These are phyloP conservation scores for Junonia oenone DNA, from an alignment of 2,888 invertebrate species.

Conservation along the genomic window DNA sequence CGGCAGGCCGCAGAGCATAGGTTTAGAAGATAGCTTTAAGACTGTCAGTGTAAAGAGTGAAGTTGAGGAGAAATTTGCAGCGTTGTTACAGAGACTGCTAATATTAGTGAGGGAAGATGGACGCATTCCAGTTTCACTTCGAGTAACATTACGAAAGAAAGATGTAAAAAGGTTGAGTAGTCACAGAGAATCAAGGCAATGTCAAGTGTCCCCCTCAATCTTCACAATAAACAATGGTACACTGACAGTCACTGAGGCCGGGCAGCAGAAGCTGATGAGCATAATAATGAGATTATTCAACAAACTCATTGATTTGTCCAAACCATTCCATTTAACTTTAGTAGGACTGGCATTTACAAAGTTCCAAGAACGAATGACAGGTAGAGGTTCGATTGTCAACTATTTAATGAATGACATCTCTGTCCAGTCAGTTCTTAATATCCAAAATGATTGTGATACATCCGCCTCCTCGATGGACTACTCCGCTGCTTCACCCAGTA, in stretches of 20 bases:
- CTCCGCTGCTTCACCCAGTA: slow-evolving; percentile 68
- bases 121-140: slow-evolving; percentile 86
- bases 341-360: slow-evolving; percentile 91
- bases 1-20: slow-evolving; percentile 88
- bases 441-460: slow-evolving; percentile 79
- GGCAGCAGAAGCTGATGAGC: slow-evolving; percentile 83
- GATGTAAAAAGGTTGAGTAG: slow-evolving; percentile 83
- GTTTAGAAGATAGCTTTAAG: slow-evolving; percentile 88
- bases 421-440: slow-evolving; percentile 86
- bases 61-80: slow-evolving; percentile 85
- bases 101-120: slow-evolving; percentile 88
- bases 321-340: slow-evolving; percentile 88
- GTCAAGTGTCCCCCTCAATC: slow-evolving; percentile 84
- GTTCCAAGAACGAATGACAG: slow-evolving; percentile 85
- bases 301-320: slow-evolving; percentile 84
- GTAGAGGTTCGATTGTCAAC: slow-evolving; percentile 85
- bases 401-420: slow-evolving; percentile 88
- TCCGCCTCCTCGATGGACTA: slow-evolving; percentile 70
- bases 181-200: slow-evolving; percentile 87
- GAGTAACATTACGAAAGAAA: slow-evolving; percentile 86
- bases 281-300: slow-evolving; percentile 87
- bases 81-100: slow-evolving; percentile 84
- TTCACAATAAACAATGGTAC: slow-evolving; percentile 76
- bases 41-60: slow-evolving; percentile 86
- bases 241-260: slow-evolving; percentile 69